Base-by-base conservation (phyloP, 2,888 invertebrate species). In the Meiosimyza platycephala region DNA sequence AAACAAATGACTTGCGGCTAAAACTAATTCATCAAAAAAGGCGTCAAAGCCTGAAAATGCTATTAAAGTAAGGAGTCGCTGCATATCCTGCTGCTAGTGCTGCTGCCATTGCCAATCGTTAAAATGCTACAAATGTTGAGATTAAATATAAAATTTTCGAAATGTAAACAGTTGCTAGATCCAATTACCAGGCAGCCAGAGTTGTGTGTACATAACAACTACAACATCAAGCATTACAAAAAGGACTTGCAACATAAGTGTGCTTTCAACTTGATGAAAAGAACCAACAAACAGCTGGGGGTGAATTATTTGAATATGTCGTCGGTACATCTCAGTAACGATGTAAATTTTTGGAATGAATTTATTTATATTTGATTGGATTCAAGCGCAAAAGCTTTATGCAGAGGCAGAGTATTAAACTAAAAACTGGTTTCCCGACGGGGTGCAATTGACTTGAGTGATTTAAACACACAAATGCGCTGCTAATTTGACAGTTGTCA, bases 401-500 rank as follows among this genome's bases (percentile, higher is more conserved):
- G 55, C 16, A 15, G 55, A 16, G 16, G 55, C 55, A 22, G 55
- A 11, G 11, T 16, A 15, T 11, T 15, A 18, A 16, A 5, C n/a
- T 18, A n/a, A 48, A 48, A 18, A 40, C 16, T 7, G 13, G 16
- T 48, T 18, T 16, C n/a, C 16, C n/a, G 13, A 16, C 62, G 60
- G 60, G 57, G 28, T 13, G 57, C 16, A 22, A 28, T 16, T 13
- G 22, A 16, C 12, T 57, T 12, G 60, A 33, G 22, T 40, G 18
- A 11, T 40, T 59, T 13, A 22, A 40, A 28, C 15, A 57, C 57
- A 18, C 22, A 57, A 57, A 57, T 22, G 22, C 18, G 60, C 50
- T 78, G 81, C 80, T 82, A 82, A 82, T 82, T 82, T 81, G 81
- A 82, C 81, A 82, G 82, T 82, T 82, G 81, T 81, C 79, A 79